Base-by-base conservation (phyloP, 2,113 vertebrate species). In the Calidris pugnax region DNA sequence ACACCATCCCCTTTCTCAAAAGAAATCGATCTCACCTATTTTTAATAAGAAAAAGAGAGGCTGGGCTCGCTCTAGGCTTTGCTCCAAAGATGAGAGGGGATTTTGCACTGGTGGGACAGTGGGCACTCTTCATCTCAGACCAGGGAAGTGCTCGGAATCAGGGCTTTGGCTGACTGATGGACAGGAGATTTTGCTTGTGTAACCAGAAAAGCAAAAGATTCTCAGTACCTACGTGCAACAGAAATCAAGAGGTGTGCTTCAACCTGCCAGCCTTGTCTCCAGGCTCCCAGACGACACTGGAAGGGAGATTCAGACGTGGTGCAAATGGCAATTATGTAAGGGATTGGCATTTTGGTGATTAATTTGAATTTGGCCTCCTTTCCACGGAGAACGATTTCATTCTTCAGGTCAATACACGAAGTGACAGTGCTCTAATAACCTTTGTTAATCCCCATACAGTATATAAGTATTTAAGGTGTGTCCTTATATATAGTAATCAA, bases 1-100 rank as follows among this genome's bases (percentile, higher is more conserved):
- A 77, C 5, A 27, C 1, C 1, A 69, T 41, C 14, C 15, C 2
- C 0, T 73, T 43, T 41, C 27, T 39, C 15, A 2, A 4, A 9
- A 28, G n/a, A 84, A 71, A 47, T 2, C 24, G 30, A 4, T 32
- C 73, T 71, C 71, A 67, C 7, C 27, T 84, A 19, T 39, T 78
- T 59, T 28, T 47, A 22, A 48, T 20, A 64, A 22, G 26, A 80
- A 75, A 33, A 69, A 90, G 24, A 57, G 28, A 48, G 4, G 2
- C 7, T 67, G 35, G 19, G 7, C 13, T 91, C 68, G 33, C 47
- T 63, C 24, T 39, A 35, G 37, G 23, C 10, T 72, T 89, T 80
- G 33, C 14, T 64, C 73, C 16, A 84, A 85, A 41, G 57, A 60
- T 5, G 24, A 81, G 32, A 37, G 39, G 33, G 17, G 63, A 35